phyloP scores from a whole-genome alignment of 2,113 vertebrate species.

The Cinclus mexicanus region DNA sequence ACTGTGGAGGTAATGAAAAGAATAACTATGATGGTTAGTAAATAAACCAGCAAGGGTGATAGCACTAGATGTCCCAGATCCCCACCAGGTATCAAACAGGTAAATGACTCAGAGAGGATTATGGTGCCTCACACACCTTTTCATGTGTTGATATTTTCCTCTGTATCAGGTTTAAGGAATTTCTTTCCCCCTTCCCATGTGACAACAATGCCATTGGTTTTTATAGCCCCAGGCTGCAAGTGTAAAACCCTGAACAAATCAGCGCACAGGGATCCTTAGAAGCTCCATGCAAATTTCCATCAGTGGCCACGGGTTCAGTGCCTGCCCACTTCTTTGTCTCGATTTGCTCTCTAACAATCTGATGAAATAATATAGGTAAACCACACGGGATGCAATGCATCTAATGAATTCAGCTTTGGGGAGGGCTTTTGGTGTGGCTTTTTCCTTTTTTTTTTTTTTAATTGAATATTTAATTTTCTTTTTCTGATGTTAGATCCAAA shows the following conservation, averaged over 20 bases:
- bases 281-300: background rate
- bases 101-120: background rate
- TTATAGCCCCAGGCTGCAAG: rapidly evolving
- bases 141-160: background rate
- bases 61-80: background rate
- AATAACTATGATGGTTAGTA: constrained; percentile 75
- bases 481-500: background rate
- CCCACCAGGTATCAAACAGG: background rate
- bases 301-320: background rate
- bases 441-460: background rate
- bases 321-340: background rate
- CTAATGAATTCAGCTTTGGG: background rate
- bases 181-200: background rate
- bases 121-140: background rate
- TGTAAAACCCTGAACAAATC: background rate
- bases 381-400: background rate
- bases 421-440: background rate
- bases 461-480: background rate
- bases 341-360: background rate
- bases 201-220: background rate
- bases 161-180: background rate
- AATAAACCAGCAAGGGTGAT: constrained; percentile 70
- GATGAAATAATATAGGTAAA: background rate
- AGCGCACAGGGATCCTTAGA: rapidly evolving
- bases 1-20: constrained; percentile 75